Evolutionary conservation across 2,113 vertebrate species (phyloP).

Genomic region (Dicrurus megarhynchus): DNA sequence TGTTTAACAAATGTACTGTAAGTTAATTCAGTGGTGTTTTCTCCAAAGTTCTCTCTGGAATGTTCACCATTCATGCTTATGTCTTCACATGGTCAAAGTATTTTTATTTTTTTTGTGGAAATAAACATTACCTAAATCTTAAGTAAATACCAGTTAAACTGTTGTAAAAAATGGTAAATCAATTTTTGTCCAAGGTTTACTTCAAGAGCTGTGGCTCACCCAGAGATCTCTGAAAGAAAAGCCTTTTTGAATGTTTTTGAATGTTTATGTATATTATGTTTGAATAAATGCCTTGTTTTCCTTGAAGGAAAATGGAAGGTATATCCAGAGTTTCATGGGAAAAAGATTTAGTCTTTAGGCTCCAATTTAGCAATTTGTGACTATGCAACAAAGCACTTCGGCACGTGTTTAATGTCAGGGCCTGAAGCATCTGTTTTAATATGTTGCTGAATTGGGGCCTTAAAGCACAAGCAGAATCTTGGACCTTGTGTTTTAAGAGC

Average conservation of each 20-base stretch:
- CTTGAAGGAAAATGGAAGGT: neutral
- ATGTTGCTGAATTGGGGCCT: constrained; percentile 37
- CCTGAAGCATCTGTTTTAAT: constrained; percentile 38
- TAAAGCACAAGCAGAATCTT: constrained; percentile 39
- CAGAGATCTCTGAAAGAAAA: neutral
- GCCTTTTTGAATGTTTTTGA: neutral
- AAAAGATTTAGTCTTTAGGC: neutral
- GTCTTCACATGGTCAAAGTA: neutral
- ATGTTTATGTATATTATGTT: neutral
- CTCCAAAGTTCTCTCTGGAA: constrained; percentile 76
- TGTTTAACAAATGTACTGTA: constrained; percentile 87
- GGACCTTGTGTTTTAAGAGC: constrained; percentile 36
- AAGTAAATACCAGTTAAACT: neutral
- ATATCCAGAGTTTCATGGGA: neutral
- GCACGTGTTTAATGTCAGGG: constrained; percentile 44
- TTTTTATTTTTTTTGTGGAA: constrained; percentile 47
- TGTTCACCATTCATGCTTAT: constrained; percentile 48
- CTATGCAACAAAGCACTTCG: constrained; percentile 23
- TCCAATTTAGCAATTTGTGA: neutral
- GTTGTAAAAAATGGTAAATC: neutral
- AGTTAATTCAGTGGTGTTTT: constrained; percentile 82
- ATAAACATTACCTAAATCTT: neutral
- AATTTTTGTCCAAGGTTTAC: neutral
- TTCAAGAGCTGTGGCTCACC: neutral
- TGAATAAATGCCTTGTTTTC: neutral